A percentile compares a stretch with the other conserved stretches of the same genome.
Conservation (phyloP, 1,140 invertebrate species). For the Conus betulinus region DNA sequence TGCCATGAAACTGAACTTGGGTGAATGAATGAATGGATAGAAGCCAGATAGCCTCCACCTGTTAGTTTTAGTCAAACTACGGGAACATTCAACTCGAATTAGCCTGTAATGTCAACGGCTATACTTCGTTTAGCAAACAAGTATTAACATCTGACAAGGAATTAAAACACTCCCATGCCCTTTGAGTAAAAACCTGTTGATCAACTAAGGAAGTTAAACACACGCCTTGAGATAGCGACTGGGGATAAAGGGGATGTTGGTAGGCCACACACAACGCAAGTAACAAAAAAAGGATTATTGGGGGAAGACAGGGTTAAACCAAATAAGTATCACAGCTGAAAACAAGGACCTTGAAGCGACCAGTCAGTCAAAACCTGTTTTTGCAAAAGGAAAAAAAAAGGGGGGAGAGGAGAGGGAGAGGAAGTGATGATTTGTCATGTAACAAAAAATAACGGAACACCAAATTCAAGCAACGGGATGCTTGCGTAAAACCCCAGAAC, state of each 20-base stretch:
- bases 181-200: not conserved
- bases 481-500: not conserved
- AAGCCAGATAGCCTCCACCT: not conserved
- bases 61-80: too few species aligned
- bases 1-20: not conserved
- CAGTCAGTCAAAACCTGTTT: conserved; percentile 9
- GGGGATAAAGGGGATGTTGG: too few species aligned
- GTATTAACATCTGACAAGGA: not conserved
- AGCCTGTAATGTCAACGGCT: not conserved
- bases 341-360: not conserved
- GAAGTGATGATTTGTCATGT: not conserved
- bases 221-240: too few species aligned
- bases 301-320: not conserved
- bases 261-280: not conserved
- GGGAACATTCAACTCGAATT: not conserved
- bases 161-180: not conserved
- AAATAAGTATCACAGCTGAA: conserved; percentile 29
- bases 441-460: not conserved
- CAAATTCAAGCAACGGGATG: not conserved
- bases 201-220: not conserved
- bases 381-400: not conserved
- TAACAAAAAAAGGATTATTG: not conserved
- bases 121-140: not conserved
- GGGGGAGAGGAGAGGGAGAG: not conserved
- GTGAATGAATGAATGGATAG: not conserved